These are phyloP conservation scores for Trachythela sp. DNA, from an alignment of 64 coral and sea anemone genomes.

Conservation along the genomic window DNA sequence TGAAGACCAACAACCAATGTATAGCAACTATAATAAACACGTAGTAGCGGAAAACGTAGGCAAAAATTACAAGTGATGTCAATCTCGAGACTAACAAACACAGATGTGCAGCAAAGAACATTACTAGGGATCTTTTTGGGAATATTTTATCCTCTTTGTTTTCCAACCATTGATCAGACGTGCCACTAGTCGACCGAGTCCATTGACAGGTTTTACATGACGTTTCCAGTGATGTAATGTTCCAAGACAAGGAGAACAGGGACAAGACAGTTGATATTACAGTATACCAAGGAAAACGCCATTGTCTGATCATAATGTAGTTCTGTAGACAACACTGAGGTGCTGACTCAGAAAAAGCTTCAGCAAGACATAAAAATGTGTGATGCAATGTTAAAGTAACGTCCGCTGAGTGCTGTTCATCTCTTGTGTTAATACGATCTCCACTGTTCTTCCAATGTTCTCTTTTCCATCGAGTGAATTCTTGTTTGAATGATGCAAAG, in stretches of 20 bases:
- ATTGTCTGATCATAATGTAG: slow-evolving; percentile 3
- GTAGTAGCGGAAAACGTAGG: not conserved
- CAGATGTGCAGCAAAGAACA: not conserved
- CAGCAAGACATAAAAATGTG: not conserved
- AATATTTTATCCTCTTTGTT: not conserved
- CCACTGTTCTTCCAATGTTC: not conserved
- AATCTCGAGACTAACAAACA: not conserved
- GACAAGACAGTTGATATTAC: not conserved
- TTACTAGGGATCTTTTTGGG: not conserved
- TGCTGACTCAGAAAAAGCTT: not conserved
- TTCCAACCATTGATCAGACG: not conserved
- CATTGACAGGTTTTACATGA: not conserved
- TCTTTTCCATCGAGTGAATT: not conserved
- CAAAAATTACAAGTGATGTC: not conserved
- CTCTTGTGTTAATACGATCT: not conserved
- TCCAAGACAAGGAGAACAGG: not conserved
- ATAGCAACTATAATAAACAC: not conserved
- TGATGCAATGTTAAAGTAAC: not conserved
- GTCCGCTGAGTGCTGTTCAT: not conserved
- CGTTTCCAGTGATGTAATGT: not conserved
- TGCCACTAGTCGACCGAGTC: not conserved
- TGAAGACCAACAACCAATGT: not conserved
- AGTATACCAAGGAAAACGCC: not conserved
- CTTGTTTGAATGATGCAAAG: not conserved
- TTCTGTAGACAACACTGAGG: not conserved